Conservation (phyloP, 2,888 invertebrate genomes). For the Drosophila pegasa region DNA sequence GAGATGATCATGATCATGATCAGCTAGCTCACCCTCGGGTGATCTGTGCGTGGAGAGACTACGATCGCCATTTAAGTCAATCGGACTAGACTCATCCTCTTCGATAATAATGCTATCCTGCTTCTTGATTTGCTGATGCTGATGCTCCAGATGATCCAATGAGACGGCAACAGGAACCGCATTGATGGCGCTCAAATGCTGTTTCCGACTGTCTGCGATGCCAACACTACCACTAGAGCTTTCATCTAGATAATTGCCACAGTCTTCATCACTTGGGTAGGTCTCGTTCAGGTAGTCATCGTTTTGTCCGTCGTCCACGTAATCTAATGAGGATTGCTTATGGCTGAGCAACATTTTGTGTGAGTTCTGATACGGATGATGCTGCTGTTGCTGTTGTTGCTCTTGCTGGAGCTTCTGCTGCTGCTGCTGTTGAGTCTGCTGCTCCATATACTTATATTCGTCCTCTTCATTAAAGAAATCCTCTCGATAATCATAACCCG, state of each 20-base stretch:
- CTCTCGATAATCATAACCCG: slow-evolving; percentile 84
- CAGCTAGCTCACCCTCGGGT: slow-evolving; percentile 44
- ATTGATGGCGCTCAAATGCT: neutral
- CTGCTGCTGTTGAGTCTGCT: slow-evolving; percentile 75
- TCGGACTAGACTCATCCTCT: slow-evolving; percentile 59
- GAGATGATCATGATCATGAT: slow-evolving; percentile 46
- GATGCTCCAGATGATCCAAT: slow-evolving; percentile 29
- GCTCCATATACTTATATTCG: slow-evolving; percentile 84
- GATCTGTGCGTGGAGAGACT: slow-evolving; percentile 14
- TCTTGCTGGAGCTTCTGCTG: slow-evolving; percentile 52
- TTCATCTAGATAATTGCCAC: slow-evolving; percentile 83
- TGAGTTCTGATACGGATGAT: slow-evolving; percentile 45
- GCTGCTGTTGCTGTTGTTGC: slow-evolving; percentile 46
- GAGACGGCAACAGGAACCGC: neutral
- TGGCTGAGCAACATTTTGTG: slow-evolving; percentile 38
- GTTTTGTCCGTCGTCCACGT: slow-evolving; percentile 62
- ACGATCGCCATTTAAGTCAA: slow-evolving; percentile 8
- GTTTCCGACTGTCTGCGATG: slow-evolving; percentile 33
- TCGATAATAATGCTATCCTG: slow-evolving; percentile 83
- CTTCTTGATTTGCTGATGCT: slow-evolving; percentile 77
- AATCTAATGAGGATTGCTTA: slow-evolving; percentile 71
- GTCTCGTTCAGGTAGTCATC: slow-evolving; percentile 82
- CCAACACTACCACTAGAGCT: slow-evolving; percentile 80
- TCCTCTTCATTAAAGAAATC: slow-evolving; percentile 85
- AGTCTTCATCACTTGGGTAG: slow-evolving; percentile 82